phyloP scores from a whole-genome alignment of 2,113 vertebrate species.

The Meriones unguiculatus region DNA sequence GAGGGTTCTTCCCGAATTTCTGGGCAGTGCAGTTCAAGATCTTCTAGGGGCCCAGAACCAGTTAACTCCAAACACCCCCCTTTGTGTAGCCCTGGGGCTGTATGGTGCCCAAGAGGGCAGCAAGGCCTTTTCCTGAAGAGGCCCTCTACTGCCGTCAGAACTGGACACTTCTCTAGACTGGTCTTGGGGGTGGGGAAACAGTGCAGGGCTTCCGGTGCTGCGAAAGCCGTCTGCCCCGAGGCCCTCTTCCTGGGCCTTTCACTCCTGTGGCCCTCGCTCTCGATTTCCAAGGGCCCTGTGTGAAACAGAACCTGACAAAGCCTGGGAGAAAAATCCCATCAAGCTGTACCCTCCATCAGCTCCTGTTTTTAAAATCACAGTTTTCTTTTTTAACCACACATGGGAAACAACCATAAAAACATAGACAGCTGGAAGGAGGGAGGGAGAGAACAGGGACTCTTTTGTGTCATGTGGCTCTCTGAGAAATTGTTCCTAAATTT shows the following conservation, averaged over 20 bases:
- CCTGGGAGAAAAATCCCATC: background rate
- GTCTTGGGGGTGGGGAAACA: background rate
- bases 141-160: background rate
- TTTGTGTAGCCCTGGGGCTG: background rate
- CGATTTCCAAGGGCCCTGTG: background rate
- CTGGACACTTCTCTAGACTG: background rate
- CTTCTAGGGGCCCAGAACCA: background rate
- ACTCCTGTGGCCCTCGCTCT: background rate
- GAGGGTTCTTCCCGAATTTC: background rate
- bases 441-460: background rate
- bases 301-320: background rate
- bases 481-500: slow-evolving; percentile 40
- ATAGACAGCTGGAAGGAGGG: background rate
- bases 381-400: background rate
- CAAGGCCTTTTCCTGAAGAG: background rate
- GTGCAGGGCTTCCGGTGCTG: rapidly evolving
- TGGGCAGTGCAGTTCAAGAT: background rate
- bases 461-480: background rate
- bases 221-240: background rate
- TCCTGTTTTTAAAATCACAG: slow-evolving; percentile 23
- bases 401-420: background rate
- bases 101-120: background rate
- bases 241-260: background rate
- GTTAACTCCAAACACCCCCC: background rate
- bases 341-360: background rate